A percentile compares a stretch with the other conserved stretches of the same genome.
Conservation (phyloP, 2,113 vertebrate species). For the Tupaia tana region DNA sequence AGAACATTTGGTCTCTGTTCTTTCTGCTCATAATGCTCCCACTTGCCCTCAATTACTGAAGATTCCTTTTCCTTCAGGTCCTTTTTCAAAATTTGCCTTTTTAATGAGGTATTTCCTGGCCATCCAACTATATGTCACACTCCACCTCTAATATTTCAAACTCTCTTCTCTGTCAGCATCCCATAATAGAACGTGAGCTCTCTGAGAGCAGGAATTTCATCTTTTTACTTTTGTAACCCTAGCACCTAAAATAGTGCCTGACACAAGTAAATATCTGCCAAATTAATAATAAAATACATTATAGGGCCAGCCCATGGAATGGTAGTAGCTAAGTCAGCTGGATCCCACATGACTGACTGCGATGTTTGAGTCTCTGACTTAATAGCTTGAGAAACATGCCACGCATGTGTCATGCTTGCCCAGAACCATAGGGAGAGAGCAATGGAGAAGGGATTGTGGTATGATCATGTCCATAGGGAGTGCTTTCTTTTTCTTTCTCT, state of each 20-base stretch:
- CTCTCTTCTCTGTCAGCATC: not conserved
- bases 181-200: not conserved
- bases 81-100: not conserved
- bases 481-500: too few species aligned
- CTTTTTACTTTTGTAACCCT: not conserved
- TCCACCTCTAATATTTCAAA: not conserved
- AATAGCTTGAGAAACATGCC: too few species aligned
- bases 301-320: too few species aligned
- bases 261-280: too few species aligned
- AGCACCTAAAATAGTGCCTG: not conserved
- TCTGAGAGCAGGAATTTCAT: not conserved
- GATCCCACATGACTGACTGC: too few species aligned
- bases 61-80: not conserved
- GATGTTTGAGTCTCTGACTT: too few species aligned
- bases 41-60: not conserved
- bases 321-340: too few species aligned
- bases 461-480: too few species aligned
- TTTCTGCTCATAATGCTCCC: not conserved
- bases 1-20: not conserved
- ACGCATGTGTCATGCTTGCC: too few species aligned
- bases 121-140: not conserved
- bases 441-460: too few species aligned
- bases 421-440: too few species aligned
- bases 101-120: not conserved
- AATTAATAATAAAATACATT: too few species aligned